These are phyloP conservation scores for Lucilia sericata DNA, from an alignment of 1,140 invertebrate genomes.

Conservation along the genomic window DNA sequence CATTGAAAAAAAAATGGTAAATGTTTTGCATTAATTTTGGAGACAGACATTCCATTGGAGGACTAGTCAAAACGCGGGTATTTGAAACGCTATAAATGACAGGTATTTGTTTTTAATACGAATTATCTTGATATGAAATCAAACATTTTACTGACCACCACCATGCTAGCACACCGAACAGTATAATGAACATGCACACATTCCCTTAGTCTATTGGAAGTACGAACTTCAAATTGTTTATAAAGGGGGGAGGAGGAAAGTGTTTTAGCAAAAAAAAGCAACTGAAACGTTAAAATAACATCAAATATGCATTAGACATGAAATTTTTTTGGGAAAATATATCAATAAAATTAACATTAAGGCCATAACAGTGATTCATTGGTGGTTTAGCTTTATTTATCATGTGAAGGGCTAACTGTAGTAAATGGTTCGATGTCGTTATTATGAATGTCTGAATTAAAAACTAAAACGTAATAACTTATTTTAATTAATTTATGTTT, in stretches of 20 bases:
- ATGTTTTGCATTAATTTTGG: slow-evolving; percentile 21
- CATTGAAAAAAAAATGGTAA: background rate
- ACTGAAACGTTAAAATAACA: background rate
- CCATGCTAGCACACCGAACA: background rate
- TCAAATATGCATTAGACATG: slow-evolving; percentile 19
- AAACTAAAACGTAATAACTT: too few species aligned
- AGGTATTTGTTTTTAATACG: background rate
- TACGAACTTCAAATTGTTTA: background rate
- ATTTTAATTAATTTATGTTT: too few species aligned
- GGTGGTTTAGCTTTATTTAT: background rate
- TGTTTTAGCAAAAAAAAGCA: background rate
- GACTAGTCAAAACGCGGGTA: background rate
- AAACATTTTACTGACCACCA: background rate
- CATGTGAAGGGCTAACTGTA: too few species aligned
- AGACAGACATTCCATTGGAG: slow-evolving; percentile 2
- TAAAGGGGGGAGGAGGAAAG: background rate
- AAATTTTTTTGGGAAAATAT: background rate
- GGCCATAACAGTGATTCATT: background rate
- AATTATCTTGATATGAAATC: slow-evolving; percentile 11
- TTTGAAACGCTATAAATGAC: slow-evolving; percentile 2
- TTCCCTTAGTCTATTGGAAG: too few species aligned
- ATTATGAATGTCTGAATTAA: too few species aligned
- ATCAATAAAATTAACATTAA: background rate
- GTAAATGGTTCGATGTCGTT: too few species aligned
- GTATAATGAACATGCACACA: too few species aligned